A percentile compares a stretch with the other conserved stretches of the same genome.
phyloP scores from a whole-genome alignment of 2,113 vertebrate species.

The Chrysemys picta region DNA sequence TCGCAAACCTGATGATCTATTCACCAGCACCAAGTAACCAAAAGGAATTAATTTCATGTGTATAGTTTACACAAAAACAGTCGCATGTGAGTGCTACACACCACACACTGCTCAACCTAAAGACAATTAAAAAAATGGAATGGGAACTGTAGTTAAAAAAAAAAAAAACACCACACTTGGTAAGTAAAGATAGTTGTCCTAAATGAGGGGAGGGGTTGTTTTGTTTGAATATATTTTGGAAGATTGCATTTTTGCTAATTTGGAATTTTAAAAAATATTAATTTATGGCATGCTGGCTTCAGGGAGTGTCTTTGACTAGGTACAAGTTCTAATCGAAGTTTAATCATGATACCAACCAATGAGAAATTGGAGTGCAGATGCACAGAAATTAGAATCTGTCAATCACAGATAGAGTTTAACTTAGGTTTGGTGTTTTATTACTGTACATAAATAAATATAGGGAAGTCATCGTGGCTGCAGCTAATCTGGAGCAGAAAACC shows the following conservation, averaged over 20 bases:
- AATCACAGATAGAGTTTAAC: background rate
- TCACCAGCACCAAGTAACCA: too few species aligned
- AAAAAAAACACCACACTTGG: background rate
- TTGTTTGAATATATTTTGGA: too few species aligned
- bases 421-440: background rate
- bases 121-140: background rate
- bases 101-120: too few species aligned
- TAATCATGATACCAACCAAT: background rate
- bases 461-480: background rate
- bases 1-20: too few species aligned
- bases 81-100: too few species aligned
- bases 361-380: background rate
- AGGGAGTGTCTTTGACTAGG: background rate
- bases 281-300: background rate
- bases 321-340: background rate
- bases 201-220: too few species aligned
- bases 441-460: background rate
- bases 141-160: background rate
- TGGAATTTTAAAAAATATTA: background rate
- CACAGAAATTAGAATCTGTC: background rate
- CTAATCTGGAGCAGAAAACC: background rate
- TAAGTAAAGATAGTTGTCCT: background rate
- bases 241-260: background rate
- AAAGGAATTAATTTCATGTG: too few species aligned
- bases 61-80: too few species aligned